Base-by-base conservation (phyloP, 2,888 invertebrate genomes). In the Cephus runcator region DNA sequence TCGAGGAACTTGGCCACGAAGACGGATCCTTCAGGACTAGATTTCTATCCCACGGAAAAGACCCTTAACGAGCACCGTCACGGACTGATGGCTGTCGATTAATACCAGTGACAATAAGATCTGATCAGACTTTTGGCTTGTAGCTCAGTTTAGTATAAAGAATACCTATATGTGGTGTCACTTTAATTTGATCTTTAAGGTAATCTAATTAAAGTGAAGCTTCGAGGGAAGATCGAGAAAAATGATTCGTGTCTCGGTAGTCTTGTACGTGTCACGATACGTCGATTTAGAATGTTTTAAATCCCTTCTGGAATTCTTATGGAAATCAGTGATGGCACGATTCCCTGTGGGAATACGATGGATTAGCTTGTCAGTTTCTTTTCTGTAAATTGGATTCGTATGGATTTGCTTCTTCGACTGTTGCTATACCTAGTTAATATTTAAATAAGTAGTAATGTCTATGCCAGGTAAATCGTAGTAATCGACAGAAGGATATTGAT, bases 1-100 rank as follows among this genome's bases (percentile, higher is more conserved):
- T 85, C 84, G 84, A 69, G 79, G 71, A 79, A 75, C 77, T 71
- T 71, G 31, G 31, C 15, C 71, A 33, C 31, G 71, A 34, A 31
- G 71, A 71, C 71, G 15, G 71, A 71, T 71, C 33, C 71, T 71
- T 71, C 71, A 56, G 56, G 56, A 56, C 23, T 56, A 56, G 56
- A 56, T 23, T 56, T 56, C 23, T 56, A 56, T 56, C 56, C 56
- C 56, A 56, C 56, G 56, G 23, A 23, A 23, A 6, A 23, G 56
- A 56, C 9, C 56, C 9, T 56, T 56, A 56, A 56, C 56, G 56
- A 56, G 56, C 56, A 56, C 23, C 23, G 9, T 23, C 23, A 56
- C 23, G 23, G 6, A 40, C 40, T 40, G 35, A 35, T 35, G 40
- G 40, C 15, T 15, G 40, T 40, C 40, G 40, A 40, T 40, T 40